Base-by-base conservation (phyloP, 2,113 vertebrate species). In the Phocoena phocoena region DNA sequence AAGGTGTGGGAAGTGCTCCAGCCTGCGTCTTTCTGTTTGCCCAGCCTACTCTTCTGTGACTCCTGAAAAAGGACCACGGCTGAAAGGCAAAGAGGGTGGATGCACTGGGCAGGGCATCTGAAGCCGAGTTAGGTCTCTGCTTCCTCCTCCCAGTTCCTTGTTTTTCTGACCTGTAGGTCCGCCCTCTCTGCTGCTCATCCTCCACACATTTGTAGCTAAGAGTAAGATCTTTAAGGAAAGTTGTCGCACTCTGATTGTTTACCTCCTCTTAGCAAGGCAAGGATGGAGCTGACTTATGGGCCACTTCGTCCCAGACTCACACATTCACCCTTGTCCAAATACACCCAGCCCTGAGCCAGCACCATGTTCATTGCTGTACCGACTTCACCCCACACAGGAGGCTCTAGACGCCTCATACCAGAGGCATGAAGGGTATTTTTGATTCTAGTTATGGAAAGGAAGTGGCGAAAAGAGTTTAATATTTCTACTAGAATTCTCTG, bases 71-170 rank as follows among this genome's bases (percentile, higher is more conserved):
- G 17, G 11, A 25, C 33, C 26, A 1, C 3, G 7, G 41, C 50
- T n/a, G 79, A 25, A 41, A 11, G 10, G 2, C 65, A 25, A n/a
- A 14, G 26, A 2, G 8, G 31, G n/a, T 6, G 7, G 31, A 50
- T 26, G 28, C 25, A 31, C 5, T 2, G 4, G 20, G 4, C 0
- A 15, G 12, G 44, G 3, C 13, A 1, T 12, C 7, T 2, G 20
- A n/a, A 50, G 17, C 31, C 5, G 2, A 1, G 2, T 15, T 2
- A 2, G 33, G 63, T 5, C 31, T 73, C 80, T 50, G 20, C 21
- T 55, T 85, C 23, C 31, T 21, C 0, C 17, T 41, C 31, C 17
- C 1, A 4, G 25, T 3, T 21, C n/a, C 0, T 23, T 58, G 38
- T 88, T 63, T 55, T 21, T 26, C 73, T 55, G 53, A 60, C n/a